Evolutionary conservation across 2,113 vertebrate species (phyloP).

Genomic region (Pitta sordida): DNA sequence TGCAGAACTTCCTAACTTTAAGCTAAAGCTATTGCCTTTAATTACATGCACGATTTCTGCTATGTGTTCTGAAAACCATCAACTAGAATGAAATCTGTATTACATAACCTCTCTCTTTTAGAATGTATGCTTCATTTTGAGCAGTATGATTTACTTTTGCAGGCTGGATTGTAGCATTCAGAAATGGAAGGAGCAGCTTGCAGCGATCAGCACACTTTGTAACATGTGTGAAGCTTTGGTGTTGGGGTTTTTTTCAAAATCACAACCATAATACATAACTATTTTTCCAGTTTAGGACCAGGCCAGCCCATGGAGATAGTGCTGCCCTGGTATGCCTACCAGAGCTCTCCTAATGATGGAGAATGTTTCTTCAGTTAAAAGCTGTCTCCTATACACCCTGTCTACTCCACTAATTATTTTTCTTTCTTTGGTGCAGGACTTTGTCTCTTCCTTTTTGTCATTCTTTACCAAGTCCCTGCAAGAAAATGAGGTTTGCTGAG

Average conservation of each 20-base stretch:
- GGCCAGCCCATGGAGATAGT: neutral
- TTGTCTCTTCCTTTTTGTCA: neutral
- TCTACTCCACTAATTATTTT: neutral
- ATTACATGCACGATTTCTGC: neutral
- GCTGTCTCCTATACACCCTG: neutral
- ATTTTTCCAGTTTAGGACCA: neutral
- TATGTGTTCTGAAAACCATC: neutral
- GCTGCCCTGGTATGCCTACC: neutral
- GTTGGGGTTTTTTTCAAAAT: neutral
- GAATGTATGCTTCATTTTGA: neutral
- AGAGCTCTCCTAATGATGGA: neutral
- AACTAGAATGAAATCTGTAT: neutral
- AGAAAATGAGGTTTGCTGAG: slow-evolving; percentile 1
- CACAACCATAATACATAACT: rapidly evolving
- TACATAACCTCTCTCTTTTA: neutral
- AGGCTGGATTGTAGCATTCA: neutral
- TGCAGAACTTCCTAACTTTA: neutral
- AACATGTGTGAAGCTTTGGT: neutral
- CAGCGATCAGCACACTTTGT: neutral
- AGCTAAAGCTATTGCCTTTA: neutral
- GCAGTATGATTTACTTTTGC: neutral
- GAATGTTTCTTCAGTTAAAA: neutral
- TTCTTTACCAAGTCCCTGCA: neutral
- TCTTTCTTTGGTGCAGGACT: neutral
- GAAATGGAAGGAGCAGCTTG: neutral